These are phyloP conservation scores for Drosophila nigricruria DNA, from an alignment of 2,888 invertebrate species.

Conservation along the genomic window DNA sequence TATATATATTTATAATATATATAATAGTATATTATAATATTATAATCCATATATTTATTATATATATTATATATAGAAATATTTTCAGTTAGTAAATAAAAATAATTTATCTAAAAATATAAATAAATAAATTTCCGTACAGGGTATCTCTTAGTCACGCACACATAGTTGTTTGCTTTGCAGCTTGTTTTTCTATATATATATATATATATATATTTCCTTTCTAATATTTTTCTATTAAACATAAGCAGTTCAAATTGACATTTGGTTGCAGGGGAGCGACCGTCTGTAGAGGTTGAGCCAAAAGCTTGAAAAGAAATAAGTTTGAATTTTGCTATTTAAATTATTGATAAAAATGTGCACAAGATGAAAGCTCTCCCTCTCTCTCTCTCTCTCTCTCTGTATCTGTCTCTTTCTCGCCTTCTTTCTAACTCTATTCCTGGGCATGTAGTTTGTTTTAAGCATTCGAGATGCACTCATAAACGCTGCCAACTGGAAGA, in stretches of 20 bases:
- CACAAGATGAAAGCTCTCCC: neutral
- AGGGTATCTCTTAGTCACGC: constrained; percentile 4
- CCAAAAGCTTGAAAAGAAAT: constrained; percentile 25
- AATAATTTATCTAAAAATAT: neutral
- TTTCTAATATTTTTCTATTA: constrained; percentile 43
- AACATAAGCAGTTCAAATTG: constrained; percentile 34
- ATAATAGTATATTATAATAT: too few species aligned
- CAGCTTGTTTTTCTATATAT: constrained; percentile 1
- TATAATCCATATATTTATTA: too few species aligned
- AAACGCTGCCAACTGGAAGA: constrained; percentile 46
- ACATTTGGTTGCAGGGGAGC: constrained; percentile 33
- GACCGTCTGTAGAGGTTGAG: constrained; percentile 38
- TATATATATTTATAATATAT: too few species aligned
- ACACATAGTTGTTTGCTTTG: neutral
- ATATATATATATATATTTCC: constrained; percentile 1
- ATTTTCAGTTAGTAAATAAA: neutral
- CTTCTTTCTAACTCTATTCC: neutral
- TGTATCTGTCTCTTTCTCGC: neutral
- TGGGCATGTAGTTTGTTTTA: constrained; percentile 16
- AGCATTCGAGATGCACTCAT: constrained; percentile 41
- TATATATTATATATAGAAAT: too few species aligned
- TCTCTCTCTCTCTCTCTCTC: neutral
- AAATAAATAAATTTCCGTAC: neutral
- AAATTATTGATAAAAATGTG: constrained; percentile 68
- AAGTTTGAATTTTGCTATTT: constrained; percentile 58